Evolutionary conservation across 2,888 invertebrate species (phyloP).

Genomic region (Spisula subtruncata): DNA sequence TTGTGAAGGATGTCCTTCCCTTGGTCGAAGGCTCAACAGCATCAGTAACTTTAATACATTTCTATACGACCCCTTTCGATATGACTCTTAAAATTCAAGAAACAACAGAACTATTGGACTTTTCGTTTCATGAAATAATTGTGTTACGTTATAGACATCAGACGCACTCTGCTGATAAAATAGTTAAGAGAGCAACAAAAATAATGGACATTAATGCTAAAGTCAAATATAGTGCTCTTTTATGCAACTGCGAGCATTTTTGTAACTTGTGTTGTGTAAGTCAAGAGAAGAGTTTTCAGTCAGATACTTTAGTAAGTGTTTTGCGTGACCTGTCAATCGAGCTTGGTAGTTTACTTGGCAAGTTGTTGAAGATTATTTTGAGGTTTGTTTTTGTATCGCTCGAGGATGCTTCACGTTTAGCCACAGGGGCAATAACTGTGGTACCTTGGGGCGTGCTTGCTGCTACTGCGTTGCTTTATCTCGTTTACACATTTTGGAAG

Average conservation of each 20-base stretch:
- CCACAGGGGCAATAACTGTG: neutral
- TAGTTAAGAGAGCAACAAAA: constrained; percentile 48
- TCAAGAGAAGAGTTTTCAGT: constrained; percentile 49
- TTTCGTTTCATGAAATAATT: constrained; percentile 50
- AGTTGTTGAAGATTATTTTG: constrained; percentile 31
- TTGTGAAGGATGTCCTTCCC: constrained; percentile 48
- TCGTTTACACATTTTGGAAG: constrained; percentile 43
- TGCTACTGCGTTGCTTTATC: constrained; percentile 29
- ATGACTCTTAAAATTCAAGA: constrained; percentile 47
- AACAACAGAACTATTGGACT: constrained; percentile 39
- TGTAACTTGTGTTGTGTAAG: constrained; percentile 60
- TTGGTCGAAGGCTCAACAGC: constrained; percentile 12
- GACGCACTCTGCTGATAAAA: constrained; percentile 33
- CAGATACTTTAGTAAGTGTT: neutral
- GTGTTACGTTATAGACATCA: constrained; percentile 49
- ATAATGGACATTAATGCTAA: constrained; percentile 11
- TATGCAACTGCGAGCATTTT: constrained; percentile 60
- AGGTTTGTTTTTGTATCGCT: constrained; percentile 26
- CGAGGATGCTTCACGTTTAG: constrained; percentile 44
- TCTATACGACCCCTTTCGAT: constrained; percentile 50
- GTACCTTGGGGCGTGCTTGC: constrained; percentile 43
- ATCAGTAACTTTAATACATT: constrained; percentile 51
- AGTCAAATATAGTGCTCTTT: constrained; percentile 34
- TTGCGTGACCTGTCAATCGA: constrained; percentile 28
- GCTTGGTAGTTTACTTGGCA: constrained; percentile 35